Conservation (phyloP, 2,113 vertebrate species). For the Sylvia atricapilla region DNA sequence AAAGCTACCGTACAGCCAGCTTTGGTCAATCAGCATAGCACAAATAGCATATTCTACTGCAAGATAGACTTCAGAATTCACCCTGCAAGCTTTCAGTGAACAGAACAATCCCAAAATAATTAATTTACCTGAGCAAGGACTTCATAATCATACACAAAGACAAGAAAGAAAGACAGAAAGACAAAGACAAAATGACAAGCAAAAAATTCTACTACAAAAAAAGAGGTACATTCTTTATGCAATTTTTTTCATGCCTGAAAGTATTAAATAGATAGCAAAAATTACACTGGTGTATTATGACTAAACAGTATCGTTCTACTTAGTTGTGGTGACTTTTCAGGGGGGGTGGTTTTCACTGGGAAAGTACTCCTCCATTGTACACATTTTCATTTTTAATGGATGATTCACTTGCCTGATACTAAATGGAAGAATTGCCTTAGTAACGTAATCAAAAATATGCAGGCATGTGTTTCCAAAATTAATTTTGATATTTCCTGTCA, state of each 20-base stretch:
- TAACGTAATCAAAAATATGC: constrained; percentile 59
- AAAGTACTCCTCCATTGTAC: not conserved
- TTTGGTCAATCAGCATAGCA: not conserved
- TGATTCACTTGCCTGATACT: constrained; percentile 41
- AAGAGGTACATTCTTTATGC: not conserved
- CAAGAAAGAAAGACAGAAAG: accelerated
- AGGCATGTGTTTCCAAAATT: constrained; percentile 66
- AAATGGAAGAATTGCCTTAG: constrained; percentile 49
- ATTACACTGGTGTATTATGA: not conserved
- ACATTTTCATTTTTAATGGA: constrained; percentile 50
- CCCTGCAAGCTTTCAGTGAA: not conserved
- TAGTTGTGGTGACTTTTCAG: not conserved
- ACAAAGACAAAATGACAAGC: not conserved
- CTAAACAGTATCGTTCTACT: not conserved
- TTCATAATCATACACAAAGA: not conserved
- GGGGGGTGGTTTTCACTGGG: not conserved
- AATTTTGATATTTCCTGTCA: constrained; percentile 71
- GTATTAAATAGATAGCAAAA: not conserved
- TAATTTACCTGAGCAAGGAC: not conserved
- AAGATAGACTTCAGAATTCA: not conserved
- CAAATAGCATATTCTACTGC: not conserved
- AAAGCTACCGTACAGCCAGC: constrained; percentile 1
- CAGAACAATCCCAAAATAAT: not conserved
- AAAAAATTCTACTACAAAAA: not conserved
- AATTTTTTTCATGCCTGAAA: not conserved